Evolutionary conservation across 2,113 vertebrate genomes (phyloP), one percentile per base, ranked within the genome.

Genomic region (Microtus richardsoni): DNA sequence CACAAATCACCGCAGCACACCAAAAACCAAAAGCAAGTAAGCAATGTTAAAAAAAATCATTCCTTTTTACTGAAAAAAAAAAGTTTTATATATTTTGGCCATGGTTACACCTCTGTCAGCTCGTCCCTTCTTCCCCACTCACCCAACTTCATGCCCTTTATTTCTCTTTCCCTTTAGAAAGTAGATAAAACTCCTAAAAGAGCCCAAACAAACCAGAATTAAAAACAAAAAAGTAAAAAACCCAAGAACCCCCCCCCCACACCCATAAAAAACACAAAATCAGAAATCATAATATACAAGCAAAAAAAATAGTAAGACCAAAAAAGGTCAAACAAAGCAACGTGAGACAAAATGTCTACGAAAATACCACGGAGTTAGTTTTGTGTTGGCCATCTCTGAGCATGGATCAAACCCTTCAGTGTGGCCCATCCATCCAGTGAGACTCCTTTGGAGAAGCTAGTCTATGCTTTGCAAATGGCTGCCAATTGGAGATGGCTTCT

Each of bases 111-210:
- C 24, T 62, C 80, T 28, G 7, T 0, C 5, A 83, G 16, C 16
- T 16, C n/a, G 3, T 30, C 2, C 54, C 4, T 17, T 5, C 7
- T 9, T 83, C 14, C 24, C 24, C n/a, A 62, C 13, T 41, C 13
- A 17, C 54, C 3, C 2, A 28, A 39, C n/a, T 17, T 7, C 13
- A 62, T 83, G 24, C 36, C 33, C 6, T n/a, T 60, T 41, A 22
- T 62, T 62, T 62, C 11, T 58, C 11, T n/a, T 58, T 82, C 54
- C 28, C n/a, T 41, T 83, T 60, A 60, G 54, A 82, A 82, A 82
- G 60, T 1, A 60, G 22, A 12, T 24, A 60, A n/a, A 5, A 0
- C 1, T 1, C 22, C 12, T 13, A 2, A 9, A 24, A 58, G 22
- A 39, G 0, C 21, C 5, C n/a, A 83, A 62, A 28, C n/a, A 62